phyloP scores from a whole-genome alignment of 2,888 invertebrate genomes.

The Melieria crassipennis region DNA sequence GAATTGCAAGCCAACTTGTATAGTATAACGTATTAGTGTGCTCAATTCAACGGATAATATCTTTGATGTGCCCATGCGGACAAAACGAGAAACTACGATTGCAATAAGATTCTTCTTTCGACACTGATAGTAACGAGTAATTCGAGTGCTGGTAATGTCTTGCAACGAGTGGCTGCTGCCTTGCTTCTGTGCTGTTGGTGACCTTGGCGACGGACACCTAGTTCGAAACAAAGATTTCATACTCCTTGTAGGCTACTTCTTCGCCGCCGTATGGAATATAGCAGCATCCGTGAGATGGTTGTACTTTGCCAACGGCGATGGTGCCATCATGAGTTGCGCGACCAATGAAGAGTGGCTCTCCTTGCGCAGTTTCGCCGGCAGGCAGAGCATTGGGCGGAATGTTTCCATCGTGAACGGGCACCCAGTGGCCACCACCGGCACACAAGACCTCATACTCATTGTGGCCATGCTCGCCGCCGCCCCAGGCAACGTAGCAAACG shows the following conservation, averaged over 20 bases:
- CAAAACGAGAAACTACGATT: too few species aligned
- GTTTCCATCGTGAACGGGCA: conserved; percentile 71
- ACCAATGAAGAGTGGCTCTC: conserved; percentile 82
- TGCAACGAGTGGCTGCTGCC: too few species aligned
- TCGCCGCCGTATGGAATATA: conserved; percentile 86
- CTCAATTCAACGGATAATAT: too few species aligned
- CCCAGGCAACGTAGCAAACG: conserved; percentile 79
- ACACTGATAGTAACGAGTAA: too few species aligned
- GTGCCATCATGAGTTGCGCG: conserved; percentile 81
- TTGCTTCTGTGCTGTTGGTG: too few species aligned
- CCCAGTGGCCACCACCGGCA: conserved; percentile 73
- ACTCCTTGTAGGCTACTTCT: conserved; percentile 82
- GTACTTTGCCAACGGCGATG: conserved; percentile 83
- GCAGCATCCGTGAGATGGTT: conserved; percentile 81
- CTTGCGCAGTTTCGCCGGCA: conserved; percentile 78
- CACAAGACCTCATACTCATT: conserved; percentile 76
- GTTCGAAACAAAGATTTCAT: conserved; percentile 74
- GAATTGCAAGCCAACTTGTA: too few species aligned
- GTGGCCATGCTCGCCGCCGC: conserved; percentile 76
- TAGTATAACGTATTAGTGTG: too few species aligned
- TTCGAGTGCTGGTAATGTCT: too few species aligned
- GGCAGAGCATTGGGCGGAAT: conserved; percentile 80
- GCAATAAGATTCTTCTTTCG: too few species aligned
- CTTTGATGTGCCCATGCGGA: too few species aligned
- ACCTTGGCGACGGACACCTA: conserved; percentile 41